These are phyloP conservation scores for Chloroclystis v-ata DNA, from an alignment of 2,888 invertebrate species.

Conservation along the genomic window DNA sequence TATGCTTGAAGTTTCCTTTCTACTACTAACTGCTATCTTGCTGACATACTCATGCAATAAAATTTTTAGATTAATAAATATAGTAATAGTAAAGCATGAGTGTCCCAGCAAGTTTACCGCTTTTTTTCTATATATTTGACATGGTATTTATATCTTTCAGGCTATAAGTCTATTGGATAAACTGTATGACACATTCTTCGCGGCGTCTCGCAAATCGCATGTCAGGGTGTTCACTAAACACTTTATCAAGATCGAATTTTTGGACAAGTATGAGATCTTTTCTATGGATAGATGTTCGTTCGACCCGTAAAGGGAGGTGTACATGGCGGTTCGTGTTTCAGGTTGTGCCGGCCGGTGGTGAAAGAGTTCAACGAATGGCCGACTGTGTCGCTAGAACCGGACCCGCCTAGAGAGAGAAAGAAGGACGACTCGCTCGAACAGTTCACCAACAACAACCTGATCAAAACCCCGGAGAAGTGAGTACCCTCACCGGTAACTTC, in stretches of 20 bases:
- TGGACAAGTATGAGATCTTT: constrained; percentile 76
- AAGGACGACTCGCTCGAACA: constrained; percentile 50
- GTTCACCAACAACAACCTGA: constrained; percentile 38
- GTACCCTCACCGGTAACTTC: constrained; percentile 27
- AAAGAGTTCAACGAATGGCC: constrained; percentile 82
- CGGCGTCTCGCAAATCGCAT: constrained; percentile 75
- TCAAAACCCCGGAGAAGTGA: constrained; percentile 47
- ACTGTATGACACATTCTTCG: constrained; percentile 78
- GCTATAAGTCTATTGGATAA: constrained; percentile 82
- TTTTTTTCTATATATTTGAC: constrained; percentile 52
- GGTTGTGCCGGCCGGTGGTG: constrained; percentile 80
- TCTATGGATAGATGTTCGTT: background rate
- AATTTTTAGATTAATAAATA: background rate
- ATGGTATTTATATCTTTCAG: constrained; percentile 74
- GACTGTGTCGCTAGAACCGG: constrained; percentile 66
- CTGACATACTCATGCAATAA: constrained; percentile 5
- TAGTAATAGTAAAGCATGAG: background rate
- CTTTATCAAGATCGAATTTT: constrained; percentile 85
- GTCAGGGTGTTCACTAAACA: constrained; percentile 81
- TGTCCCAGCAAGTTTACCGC: constrained; percentile 22
- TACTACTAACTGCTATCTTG: constrained; percentile 23
- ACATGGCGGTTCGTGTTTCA: constrained; percentile 40
- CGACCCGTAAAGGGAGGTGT: constrained; percentile 3
- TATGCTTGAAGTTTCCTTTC: constrained; percentile 26
- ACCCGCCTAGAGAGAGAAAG: constrained; percentile 57